Percentiles rank a stretch among this genome's conserved stretches.
These are phyloP conservation scores for Halocaridina rubra DNA, from an alignment of 2,888 invertebrate genomes.

Conservation along the genomic window DNA sequence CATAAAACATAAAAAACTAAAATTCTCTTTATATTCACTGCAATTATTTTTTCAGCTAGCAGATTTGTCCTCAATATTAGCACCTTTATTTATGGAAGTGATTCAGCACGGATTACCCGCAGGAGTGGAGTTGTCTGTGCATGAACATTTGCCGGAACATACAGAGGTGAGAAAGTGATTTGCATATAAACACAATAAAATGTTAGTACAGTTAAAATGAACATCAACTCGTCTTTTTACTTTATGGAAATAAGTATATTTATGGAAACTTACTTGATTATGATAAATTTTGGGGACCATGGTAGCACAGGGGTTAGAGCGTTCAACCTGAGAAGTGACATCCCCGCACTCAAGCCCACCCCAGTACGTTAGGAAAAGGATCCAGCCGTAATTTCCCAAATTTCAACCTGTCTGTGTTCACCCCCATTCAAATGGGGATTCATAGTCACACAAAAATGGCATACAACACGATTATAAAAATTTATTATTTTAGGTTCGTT, in stretches of 20 bases:
- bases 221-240: too few species aligned
- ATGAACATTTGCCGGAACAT: slow-evolving; percentile 76
- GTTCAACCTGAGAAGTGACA: too few species aligned
- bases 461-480: not conserved
- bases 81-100: slow-evolving; percentile 80
- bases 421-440: too few species aligned
- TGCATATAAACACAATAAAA: too few species aligned
- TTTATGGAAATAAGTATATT: too few species aligned
- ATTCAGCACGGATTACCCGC: slow-evolving; percentile 81
- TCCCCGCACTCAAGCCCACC: too few species aligned
- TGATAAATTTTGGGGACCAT: not conserved
- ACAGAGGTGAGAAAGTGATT: slow-evolving; percentile 73
- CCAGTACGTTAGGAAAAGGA: too few species aligned
- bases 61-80: slow-evolving; percentile 69
- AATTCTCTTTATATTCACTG: slow-evolving; percentile 22
- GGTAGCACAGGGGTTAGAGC: not conserved
- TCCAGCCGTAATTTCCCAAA: too few species aligned
- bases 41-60: slow-evolving; percentile 70
- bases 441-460: too few species aligned
- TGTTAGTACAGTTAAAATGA: too few species aligned
- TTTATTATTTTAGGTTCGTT: slow-evolving; percentile 72
- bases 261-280: too few species aligned
- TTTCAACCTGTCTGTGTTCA: too few species aligned
- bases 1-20: not conserved
- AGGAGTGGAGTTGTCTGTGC: slow-evolving; percentile 80